phyloP scores from a whole-genome alignment of 2,888 invertebrate species.

The Megalurothrips usitatus region DNA sequence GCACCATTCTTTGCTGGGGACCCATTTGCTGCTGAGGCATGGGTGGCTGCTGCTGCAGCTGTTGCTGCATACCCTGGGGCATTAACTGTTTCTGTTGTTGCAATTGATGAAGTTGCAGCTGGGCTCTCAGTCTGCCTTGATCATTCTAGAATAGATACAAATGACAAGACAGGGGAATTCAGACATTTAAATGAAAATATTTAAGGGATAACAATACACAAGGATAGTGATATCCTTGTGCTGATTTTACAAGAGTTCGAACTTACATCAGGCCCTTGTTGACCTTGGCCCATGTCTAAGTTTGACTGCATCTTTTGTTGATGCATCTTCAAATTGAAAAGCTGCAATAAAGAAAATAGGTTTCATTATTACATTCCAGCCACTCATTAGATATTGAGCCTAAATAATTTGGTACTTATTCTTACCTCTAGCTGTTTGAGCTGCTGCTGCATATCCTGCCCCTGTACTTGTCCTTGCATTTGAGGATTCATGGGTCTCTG shows the following conservation, averaged over 20 bases:
- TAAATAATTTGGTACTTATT: background rate
- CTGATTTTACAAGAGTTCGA: too few species aligned
- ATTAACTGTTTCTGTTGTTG: background rate
- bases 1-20: background rate
- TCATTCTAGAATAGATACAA: background rate
- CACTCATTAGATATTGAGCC: too few species aligned
- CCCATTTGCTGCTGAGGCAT: background rate
- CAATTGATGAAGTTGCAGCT: constrained; percentile 2
- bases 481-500: constrained; percentile 9
- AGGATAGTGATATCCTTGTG: too few species aligned
- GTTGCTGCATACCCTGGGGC: background rate
- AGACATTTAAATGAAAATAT: background rate
- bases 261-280: background rate
- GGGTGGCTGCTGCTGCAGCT: background rate
- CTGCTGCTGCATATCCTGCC: background rate
- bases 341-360: background rate
- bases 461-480: background rate
- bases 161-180: background rate
- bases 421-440: background rate
- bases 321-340: background rate
- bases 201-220: too few species aligned
- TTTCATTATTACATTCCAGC: too few species aligned
- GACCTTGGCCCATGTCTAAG: background rate
- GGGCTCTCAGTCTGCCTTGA: constrained; percentile 2
- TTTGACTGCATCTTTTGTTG: background rate